Conservation (phyloP, 2,113 vertebrate genomes). For the Tenrec ecaudatus region DNA sequence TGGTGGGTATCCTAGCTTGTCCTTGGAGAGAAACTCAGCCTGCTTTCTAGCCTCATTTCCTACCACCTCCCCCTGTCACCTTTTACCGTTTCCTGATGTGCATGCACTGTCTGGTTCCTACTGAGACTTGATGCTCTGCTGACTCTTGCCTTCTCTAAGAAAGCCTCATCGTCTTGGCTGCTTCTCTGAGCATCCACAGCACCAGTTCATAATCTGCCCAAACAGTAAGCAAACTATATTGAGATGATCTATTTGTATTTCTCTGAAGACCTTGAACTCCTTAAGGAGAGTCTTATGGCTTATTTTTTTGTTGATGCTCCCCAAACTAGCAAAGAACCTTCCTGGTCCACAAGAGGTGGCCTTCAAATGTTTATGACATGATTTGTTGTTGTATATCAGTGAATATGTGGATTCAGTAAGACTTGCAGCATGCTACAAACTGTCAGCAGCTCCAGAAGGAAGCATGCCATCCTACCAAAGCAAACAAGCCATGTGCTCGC, state of each 20-base stretch:
- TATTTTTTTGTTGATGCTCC: neutral
- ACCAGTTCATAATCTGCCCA: neutral
- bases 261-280: neutral
- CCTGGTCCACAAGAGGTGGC: neutral
- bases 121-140: neutral
- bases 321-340: neutral
- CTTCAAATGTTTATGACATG: conserved; percentile 32
- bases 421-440: neutral
- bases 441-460: conserved; percentile 10
- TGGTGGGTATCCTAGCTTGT: neutral
- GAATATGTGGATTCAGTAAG: neutral
- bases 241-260: neutral
- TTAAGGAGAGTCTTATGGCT: neutral
- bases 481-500: neutral
- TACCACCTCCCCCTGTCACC: neutral
- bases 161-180: neutral
- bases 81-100: neutral
- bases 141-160: neutral
- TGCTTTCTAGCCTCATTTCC: neutral
- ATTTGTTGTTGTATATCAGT: neutral
- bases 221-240: neutral
- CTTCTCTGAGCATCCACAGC: neutral
- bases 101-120: neutral
- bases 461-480: neutral
- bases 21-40: neutral